These are phyloP conservation scores for Chamaetylas fuelleborni DNA, from an alignment of 2,113 vertebrate genomes.

Conservation along the genomic window DNA sequence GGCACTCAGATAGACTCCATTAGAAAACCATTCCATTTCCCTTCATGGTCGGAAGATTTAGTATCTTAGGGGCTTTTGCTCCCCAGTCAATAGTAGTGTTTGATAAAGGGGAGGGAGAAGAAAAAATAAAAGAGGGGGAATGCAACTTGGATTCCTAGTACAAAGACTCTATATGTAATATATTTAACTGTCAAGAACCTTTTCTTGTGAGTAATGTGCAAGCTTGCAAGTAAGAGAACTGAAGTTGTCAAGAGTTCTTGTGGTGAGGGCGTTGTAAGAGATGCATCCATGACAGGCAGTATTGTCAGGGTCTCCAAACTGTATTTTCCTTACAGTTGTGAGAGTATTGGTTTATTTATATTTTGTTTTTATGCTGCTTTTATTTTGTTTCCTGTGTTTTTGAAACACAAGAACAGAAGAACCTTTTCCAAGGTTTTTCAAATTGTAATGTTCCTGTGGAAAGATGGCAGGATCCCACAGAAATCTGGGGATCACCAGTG, in stretches of 20 bases:
- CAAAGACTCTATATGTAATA: slow-evolving; percentile 4
- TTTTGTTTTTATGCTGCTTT: neutral
- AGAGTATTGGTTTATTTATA: neutral
- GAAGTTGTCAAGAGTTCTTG: neutral
- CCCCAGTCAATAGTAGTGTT: slow-evolving; percentile 7
- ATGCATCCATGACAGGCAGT: neutral
- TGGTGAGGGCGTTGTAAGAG: neutral
- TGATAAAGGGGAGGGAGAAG: slow-evolving; percentile 27
- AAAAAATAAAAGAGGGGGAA: neutral
- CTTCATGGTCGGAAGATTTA: slow-evolving; percentile 57
- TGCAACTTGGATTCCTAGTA: neutral
- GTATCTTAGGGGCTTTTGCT: slow-evolving; percentile 28
- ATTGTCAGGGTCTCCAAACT: neutral
- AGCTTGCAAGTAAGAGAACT: neutral
- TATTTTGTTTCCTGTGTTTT: neutral
- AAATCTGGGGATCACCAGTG: neutral
- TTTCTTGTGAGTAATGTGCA: neutral
- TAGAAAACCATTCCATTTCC: slow-evolving; percentile 49
- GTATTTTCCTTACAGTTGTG: neutral
- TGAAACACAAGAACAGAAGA: neutral
- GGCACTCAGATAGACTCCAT: slow-evolving; percentile 42
- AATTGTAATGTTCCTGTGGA: neutral
- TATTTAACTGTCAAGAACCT: slow-evolving; percentile 41
- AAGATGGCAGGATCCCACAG: neutral
- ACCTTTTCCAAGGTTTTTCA: neutral